Percentiles rank a stretch among this genome's conserved stretches.
phyloP scores from a whole-genome alignment of 2,888 invertebrate species.

The Unio pictorum region DNA sequence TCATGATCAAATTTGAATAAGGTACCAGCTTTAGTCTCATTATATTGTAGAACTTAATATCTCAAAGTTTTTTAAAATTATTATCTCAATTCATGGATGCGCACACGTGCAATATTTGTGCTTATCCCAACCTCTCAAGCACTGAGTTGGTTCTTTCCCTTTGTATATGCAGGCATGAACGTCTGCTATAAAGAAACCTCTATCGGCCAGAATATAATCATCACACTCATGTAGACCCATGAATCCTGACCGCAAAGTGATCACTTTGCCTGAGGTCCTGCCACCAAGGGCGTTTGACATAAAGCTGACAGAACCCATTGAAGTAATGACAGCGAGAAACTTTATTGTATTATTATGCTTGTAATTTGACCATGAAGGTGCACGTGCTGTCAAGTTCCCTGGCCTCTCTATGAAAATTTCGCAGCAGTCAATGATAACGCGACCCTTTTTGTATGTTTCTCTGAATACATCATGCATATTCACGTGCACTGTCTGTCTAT shows the following conservation, averaged over 20 bases:
- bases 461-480: too few relatives aligned
- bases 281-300: conserved; percentile 20
- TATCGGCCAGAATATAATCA: conserved; percentile 22
- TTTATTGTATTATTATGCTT: too few relatives aligned
- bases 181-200: conserved; percentile 19
- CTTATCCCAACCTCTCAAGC: conserved; percentile 15
- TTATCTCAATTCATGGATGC: conserved; percentile 21
- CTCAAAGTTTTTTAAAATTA: conserved; percentile 19
- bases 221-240: conserved; percentile 10
- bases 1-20: conserved; percentile 14
- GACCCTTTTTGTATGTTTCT: too few relatives aligned
- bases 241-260: conserved; percentile 16
- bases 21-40: conserved; percentile 9
- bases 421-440: too few relatives aligned
- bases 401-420: too few relatives aligned
- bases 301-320: conserved; percentile 11
- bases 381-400: too few relatives aligned
- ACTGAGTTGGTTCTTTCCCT: conserved; percentile 9
- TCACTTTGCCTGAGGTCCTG: background rate
- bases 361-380: too few relatives aligned
- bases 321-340: too few relatives aligned
- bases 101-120: conserved; percentile 7
- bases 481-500: too few relatives aligned
- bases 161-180: conserved; percentile 22
- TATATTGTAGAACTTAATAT: too few relatives aligned